Base-by-base conservation (phyloP, 1,140 invertebrate species). In the Stegodyphus dumicola region DNA sequence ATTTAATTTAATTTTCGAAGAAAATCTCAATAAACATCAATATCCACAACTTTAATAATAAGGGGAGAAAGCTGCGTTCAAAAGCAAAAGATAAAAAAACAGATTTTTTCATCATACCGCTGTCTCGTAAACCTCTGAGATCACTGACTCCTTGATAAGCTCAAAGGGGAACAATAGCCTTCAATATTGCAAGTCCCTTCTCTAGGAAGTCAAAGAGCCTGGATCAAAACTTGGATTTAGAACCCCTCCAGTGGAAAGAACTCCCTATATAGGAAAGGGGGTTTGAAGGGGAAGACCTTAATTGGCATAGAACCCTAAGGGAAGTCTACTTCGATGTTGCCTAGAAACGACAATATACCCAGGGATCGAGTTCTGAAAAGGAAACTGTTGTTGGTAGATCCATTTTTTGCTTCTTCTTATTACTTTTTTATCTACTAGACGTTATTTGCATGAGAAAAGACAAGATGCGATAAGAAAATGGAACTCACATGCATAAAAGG, bases 191-290 rank as follows among this genome's bases (percentile, higher is more conserved):
- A 64, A 53, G 11, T 71, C 53, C 53, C 33, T 33, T 33, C 33
- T 33, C 33, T 1, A 7, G 17, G 65, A 54, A 79, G 66, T 69
- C 77, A 69, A 71, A 80, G 78, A 71, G 17, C 52, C 53, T 53
- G 78, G 78, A 80, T 80, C 78, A 80, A 80, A 71, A 69, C 78
- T 69, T 70, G 78, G 78, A 80, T 80, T 73, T 80, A 56, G 52
- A 33, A 33, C 17, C 52, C 49, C 77, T 69, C 52, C 52, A 17
- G 51, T 33, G 33, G 33, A 33, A 33, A 33, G 33, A 33, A 64
- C 17, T 67, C 69, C 6, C 33, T 33, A 18, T 11, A 52, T 18
- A 0, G 69, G 69, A 52, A 71, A 10, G 56, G 33, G 54, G 18
- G 17, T 48, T n/a, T 17, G 17, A 71, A 33, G 48, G 67, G 53